Evolutionary conservation across 2,888 invertebrate genomes (phyloP).

Genomic region (Pharmacophagus antenor): DNA sequence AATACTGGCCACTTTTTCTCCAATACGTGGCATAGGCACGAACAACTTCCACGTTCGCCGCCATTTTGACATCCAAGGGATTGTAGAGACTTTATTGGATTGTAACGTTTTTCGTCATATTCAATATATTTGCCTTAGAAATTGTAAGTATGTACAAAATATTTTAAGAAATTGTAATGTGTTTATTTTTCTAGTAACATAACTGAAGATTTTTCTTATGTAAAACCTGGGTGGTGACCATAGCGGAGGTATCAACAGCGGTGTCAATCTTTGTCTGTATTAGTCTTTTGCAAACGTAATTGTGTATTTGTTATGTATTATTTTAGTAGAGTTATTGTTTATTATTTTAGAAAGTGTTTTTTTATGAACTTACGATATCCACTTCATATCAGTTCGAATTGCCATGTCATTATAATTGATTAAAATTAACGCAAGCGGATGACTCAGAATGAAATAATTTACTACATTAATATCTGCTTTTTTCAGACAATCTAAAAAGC

Average conservation of each 20-base stretch:
- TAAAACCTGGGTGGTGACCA: slow-evolving; percentile 77
- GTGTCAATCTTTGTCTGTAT: slow-evolving; percentile 68
- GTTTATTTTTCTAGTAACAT: slow-evolving; percentile 3
- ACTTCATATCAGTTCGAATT: slow-evolving; percentile 52
- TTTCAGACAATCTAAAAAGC: slow-evolving; percentile 78
- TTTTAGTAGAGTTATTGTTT: neutral
- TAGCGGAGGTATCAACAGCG: slow-evolving; percentile 75
- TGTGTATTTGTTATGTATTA: slow-evolving; percentile 5
- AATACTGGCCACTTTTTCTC: slow-evolving; percentile 73
- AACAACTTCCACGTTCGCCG: slow-evolving; percentile 89
- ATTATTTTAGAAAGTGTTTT: neutral
- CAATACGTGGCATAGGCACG: slow-evolving; percentile 91
- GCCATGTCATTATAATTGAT: slow-evolving; percentile 81
- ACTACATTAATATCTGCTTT: slow-evolving; percentile 47
- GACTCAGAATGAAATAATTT: slow-evolving; percentile 65
- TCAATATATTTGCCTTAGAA: slow-evolving; percentile 76
- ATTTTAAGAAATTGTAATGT: slow-evolving; percentile 21
- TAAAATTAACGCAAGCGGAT: slow-evolving; percentile 68
- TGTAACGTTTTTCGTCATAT: slow-evolving; percentile 84
- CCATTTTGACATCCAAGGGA: slow-evolving; percentile 91
- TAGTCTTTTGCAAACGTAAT: slow-evolving; percentile 36
- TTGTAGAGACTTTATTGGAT: slow-evolving; percentile 85
- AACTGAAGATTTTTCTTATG: slow-evolving; percentile 24
- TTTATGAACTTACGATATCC: slow-evolving; percentile 14
- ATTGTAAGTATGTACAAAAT: slow-evolving; percentile 67